phyloP scores from a whole-genome alignment of 2,888 invertebrate genomes.

The Parelbella ahira region DNA sequence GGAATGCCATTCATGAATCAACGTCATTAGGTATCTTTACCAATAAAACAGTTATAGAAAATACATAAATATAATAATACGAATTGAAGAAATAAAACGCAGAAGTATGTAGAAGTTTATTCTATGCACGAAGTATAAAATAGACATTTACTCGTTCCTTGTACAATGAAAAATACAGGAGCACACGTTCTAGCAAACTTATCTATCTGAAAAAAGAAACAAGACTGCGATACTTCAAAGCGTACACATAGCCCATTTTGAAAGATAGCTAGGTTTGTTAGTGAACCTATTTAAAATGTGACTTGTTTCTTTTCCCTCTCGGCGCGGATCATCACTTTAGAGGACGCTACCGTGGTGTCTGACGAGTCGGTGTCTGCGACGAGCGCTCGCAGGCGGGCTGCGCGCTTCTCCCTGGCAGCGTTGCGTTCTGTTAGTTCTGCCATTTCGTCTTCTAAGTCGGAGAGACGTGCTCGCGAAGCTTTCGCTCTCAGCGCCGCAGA shows the following conservation, averaged over 20 bases:
- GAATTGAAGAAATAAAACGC: conserved; percentile 62
- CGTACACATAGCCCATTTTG: conserved; percentile 11
- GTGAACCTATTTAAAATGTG: conserved; percentile 55
- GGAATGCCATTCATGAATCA: too few species aligned
- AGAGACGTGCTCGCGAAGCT: conserved; percentile 83
- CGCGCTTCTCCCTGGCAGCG: conserved; percentile 85
- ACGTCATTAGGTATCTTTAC: too few species aligned
- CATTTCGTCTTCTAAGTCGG: conserved; percentile 88
- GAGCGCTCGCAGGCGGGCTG: conserved; percentile 84
- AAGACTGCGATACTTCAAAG: conserved; percentile 35
- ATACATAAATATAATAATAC: too few species aligned
- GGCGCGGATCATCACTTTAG: conserved; percentile 62
- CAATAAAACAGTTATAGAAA: too few species aligned
- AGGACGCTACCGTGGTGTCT: conserved; percentile 52
- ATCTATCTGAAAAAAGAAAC: conserved; percentile 50
- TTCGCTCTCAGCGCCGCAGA: conserved; percentile 84
- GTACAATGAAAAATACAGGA: conserved; percentile 64
- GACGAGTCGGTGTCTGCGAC: conserved; percentile 81
- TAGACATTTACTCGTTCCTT: conserved; percentile 57
- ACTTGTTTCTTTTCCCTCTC: conserved; percentile 76
- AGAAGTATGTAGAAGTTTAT: conserved; percentile 59
- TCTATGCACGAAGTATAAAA: conserved; percentile 68
- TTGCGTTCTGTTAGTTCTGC: conserved; percentile 84
- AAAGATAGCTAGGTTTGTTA: conserved; percentile 26
- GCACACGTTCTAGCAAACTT: conserved; percentile 55